A percentile compares a stretch with the other conserved stretches of the same genome.
Conservation (phyloP, 1,140 invertebrate species). For the Coelopa frigida region DNA sequence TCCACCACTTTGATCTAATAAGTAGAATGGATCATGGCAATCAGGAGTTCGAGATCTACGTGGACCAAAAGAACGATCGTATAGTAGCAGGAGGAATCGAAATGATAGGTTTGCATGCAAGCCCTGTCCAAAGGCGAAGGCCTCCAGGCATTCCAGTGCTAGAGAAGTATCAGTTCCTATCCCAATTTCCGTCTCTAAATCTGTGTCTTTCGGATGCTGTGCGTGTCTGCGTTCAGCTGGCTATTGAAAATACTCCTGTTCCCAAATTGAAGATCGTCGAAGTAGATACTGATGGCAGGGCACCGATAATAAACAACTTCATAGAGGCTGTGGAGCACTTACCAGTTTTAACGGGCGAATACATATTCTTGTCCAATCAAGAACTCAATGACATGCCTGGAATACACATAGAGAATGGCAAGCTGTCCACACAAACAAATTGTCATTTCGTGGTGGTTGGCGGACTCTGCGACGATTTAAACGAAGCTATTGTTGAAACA, state of each 20-base stretch:
- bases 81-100: constrained; percentile 74
- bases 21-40: constrained; percentile 38
- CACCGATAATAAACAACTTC: constrained; percentile 50
- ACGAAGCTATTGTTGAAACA: constrained; percentile 13
- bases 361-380: constrained; percentile 47
- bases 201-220: constrained; percentile 35
- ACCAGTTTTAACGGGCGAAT: constrained; percentile 49
- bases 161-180: constrained; percentile 70
- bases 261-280: constrained; percentile 64
- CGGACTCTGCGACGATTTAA: constrained; percentile 23
- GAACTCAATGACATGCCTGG: constrained; percentile 47
- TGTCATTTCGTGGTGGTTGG: constrained; percentile 51
- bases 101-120: constrained; percentile 73
- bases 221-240: constrained; percentile 54
- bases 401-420: constrained; percentile 56
- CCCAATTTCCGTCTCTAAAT: constrained; percentile 50
- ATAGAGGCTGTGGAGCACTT: constrained; percentile 53
- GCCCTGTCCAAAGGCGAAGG: constrained; percentile 63
- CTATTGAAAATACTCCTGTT: constrained; percentile 66
- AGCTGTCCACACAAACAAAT: constrained; percentile 51
- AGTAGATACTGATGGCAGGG: constrained; percentile 43
- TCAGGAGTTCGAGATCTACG: constrained; percentile 38
- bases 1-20: constrained; percentile 53
- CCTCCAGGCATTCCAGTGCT: constrained; percentile 58
- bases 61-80: constrained; percentile 27